Conservation (phyloP, 1,140 invertebrate genomes). For the Cherax quadricarinatus region DNA sequence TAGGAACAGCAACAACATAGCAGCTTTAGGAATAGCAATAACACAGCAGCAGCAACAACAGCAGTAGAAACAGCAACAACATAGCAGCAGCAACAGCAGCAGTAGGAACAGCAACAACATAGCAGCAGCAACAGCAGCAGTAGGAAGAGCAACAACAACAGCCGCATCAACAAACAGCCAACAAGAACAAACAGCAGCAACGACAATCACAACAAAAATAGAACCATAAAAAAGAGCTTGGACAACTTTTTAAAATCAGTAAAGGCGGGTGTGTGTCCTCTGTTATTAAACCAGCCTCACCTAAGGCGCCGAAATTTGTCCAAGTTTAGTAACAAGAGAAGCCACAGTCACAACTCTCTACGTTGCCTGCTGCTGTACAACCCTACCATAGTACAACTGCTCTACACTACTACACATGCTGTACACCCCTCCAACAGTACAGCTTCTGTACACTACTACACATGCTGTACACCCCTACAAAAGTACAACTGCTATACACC, state of each 20-base stretch:
- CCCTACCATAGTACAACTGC: no score
- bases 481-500: no score
- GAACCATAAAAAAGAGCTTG: conserved; percentile 8
- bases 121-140: no score
- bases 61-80: background rate
- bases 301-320: conserved; percentile 15
- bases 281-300: conserved; percentile 35
- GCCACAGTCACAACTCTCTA: background rate
- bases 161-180: background rate
- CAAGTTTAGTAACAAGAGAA: conserved; percentile 24
- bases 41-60: background rate
- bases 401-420: no score
- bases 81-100: background rate
- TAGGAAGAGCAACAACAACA: background rate
- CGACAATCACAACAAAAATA: background rate
- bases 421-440: no score
- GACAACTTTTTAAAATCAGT: conserved; percentile 36
- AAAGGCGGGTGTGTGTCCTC: conserved; percentile 25
- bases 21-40: background rate
- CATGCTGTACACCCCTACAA: no score
- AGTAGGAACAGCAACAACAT: background rate
- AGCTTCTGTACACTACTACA: no score
- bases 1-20: background rate
- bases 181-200: no score
- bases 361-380: background rate